Conservation (phyloP, 2,888 invertebrate species). For the Polyploca ridens region DNA sequence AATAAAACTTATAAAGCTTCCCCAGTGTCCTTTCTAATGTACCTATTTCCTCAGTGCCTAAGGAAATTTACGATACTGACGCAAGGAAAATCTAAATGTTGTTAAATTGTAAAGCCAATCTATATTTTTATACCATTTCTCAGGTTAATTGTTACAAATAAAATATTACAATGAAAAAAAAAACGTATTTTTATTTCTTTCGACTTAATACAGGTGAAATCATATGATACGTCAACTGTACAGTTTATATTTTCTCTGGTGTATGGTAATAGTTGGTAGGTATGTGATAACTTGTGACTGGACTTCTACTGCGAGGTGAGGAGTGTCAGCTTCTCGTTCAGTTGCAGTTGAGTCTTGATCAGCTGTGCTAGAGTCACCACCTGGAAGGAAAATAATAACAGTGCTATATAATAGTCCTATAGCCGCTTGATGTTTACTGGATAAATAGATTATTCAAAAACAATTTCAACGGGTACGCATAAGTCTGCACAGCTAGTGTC, state of each 20-base stretch:
- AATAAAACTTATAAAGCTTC: too few species aligned
- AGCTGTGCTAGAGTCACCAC: constrained; percentile 96
- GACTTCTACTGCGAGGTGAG: constrained; percentile 86
- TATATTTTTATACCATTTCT: not conserved
- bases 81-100: too few species aligned
- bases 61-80: too few species aligned
- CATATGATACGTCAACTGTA: not conserved
- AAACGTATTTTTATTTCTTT: not conserved
- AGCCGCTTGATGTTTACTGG: too few species aligned
- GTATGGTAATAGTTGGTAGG: not conserved
- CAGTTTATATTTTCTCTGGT: not conserved
- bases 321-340: constrained; percentile 97
- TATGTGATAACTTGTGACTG: not conserved
- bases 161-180: not conserved
- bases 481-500: too few species aligned
- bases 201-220: not conserved
- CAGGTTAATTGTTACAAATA: not conserved
- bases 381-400: constrained; percentile 41
- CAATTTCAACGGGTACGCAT: too few species aligned
- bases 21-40: too few species aligned
- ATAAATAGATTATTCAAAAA: too few species aligned
- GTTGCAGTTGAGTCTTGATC: constrained; percentile 97
- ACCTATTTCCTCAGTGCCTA: too few species aligned
- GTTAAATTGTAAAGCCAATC: too few species aligned
- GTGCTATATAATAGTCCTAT: not conserved